phyloP scores from a whole-genome alignment of 2,113 vertebrate genomes.

The Agelaius tricolor region DNA sequence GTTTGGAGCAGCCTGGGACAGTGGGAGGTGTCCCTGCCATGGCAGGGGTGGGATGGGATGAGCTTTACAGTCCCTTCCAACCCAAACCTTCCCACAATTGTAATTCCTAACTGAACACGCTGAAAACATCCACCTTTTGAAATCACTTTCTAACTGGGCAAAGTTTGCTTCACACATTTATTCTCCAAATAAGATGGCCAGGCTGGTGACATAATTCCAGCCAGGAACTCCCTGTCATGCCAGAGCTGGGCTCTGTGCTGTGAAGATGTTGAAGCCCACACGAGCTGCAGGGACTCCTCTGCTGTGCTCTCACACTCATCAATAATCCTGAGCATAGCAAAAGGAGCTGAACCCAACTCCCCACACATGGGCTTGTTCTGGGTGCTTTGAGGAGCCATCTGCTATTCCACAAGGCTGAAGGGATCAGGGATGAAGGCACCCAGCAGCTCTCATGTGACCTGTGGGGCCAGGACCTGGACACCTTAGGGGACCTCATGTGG shows the following conservation, averaged over 20 bases:
- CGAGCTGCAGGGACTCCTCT: background rate
- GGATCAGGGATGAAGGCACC: background rate
- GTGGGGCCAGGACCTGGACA: background rate
- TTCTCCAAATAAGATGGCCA: background rate
- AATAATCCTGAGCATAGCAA: background rate
- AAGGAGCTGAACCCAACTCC: background rate
- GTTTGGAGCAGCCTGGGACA: rapidly evolving
- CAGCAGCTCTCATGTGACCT: background rate
- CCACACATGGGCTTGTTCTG: background rate
- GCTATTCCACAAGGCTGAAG: background rate
- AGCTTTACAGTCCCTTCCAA: background rate
- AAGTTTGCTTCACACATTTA: background rate
- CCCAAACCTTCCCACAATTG: rapidly evolving
- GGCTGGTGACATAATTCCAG: rapidly evolving
- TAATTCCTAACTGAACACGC: background rate
- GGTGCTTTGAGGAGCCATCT: background rate
- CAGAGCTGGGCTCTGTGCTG: background rate
- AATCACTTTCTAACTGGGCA: background rate
- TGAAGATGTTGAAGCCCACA: background rate
- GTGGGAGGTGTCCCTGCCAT: background rate
- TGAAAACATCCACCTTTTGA: background rate
- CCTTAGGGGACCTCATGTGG: no score
- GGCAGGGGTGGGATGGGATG: background rate
- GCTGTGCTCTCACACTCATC: background rate
- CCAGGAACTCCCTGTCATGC: rapidly evolving